Conservation (phyloP, 2,797 vertebrate genomes). For the Setipinna tenuifilis region DNA sequence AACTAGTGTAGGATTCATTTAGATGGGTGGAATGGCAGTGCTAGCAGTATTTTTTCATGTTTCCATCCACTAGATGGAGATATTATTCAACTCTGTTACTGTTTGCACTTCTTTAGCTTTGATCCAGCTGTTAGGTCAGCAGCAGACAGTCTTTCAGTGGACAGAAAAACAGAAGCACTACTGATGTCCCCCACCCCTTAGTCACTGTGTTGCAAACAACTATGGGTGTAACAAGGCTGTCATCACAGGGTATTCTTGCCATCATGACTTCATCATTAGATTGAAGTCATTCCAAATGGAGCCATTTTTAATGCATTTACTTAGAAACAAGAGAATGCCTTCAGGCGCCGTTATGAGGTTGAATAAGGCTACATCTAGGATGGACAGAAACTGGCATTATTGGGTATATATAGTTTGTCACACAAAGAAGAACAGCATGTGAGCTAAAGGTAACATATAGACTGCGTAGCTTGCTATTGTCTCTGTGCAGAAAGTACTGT, state of each 20-base stretch:
- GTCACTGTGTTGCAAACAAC: not conserved
- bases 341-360: not conserved
- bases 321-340: not conserved
- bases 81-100: conserved; percentile 63
- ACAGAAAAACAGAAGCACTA: not conserved
- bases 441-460: not conserved
- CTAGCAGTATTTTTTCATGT: conserved; percentile 48
- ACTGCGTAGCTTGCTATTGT: not conserved
- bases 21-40: not conserved
- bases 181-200: too few relatives aligned
- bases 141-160: not conserved
- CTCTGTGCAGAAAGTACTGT: not conserved
- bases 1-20: not conserved
- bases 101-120: not conserved
- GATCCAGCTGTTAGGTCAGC: not conserved
- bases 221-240: not conserved
- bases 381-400: not conserved
- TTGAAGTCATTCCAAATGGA: too few relatives aligned
- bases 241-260: not conserved
- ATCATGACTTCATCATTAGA: too few relatives aligned
- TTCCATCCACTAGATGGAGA: conserved; percentile 75
- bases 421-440: not conserved
- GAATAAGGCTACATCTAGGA: not conserved
- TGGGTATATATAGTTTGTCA: not conserved
- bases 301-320: too few relatives aligned